Conservation (phyloP, 2,888 invertebrate genomes). For the Eremobia ochroleuca region DNA sequence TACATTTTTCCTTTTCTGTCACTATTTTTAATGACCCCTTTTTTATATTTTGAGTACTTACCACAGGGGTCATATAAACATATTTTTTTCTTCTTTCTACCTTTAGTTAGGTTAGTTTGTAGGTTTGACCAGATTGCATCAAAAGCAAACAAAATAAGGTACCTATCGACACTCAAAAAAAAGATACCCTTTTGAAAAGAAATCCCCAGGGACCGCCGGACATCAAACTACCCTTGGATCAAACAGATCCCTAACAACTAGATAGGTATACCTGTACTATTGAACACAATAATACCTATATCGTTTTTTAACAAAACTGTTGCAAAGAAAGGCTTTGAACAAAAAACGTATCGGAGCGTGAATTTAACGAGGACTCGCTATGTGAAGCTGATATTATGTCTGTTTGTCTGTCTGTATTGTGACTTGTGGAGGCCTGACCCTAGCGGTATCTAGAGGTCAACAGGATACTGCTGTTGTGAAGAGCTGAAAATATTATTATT, state of each 20-base stretch:
- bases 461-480: not conserved
- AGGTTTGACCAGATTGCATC: not conserved
- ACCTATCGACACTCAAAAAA: conserved; percentile 23
- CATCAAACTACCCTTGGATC: conserved; percentile 32
- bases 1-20: not conserved
- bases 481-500: too few species aligned
- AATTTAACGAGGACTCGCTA: conserved; percentile 64
- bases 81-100: not conserved
- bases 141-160: not conserved
- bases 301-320: conserved; percentile 63
- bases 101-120: not conserved
- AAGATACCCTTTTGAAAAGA: conserved; percentile 21
- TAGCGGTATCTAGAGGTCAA: not conserved
- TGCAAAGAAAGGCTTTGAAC: conserved; percentile 58
- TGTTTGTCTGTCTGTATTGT: conserved; percentile 28
- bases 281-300: conserved; percentile 23
- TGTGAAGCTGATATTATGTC: conserved; percentile 23
- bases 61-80: not conserved
- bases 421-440: not conserved
- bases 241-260: conserved; percentile 14
- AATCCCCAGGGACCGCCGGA: conserved; percentile 12
- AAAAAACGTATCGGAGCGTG: conserved; percentile 64
- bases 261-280: not conserved
- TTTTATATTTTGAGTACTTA: not conserved
- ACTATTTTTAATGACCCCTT: not conserved